A percentile compares a stretch with the other conserved stretches of the same genome.
phyloP scores from a whole-genome alignment of 2,113 vertebrate species.

The Camelus bactrianus region DNA sequence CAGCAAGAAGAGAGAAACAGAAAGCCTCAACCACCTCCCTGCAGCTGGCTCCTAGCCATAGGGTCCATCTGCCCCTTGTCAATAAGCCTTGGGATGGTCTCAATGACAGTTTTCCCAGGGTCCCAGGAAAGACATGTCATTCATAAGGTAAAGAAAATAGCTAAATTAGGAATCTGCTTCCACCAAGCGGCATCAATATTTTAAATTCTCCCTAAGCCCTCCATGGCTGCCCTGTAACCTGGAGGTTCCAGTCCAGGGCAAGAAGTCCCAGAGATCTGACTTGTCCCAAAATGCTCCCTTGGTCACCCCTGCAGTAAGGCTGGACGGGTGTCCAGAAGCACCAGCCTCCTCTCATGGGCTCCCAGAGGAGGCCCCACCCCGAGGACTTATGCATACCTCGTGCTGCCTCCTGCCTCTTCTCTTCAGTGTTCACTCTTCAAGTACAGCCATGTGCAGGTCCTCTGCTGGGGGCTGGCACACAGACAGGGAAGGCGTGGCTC shows the following conservation, averaged over 20 bases:
- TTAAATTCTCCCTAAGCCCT: neutral
- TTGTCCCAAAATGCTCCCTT: neutral
- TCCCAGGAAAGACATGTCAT: neutral
- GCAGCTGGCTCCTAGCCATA: neutral
- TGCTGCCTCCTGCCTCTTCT: neutral
- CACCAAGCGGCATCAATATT: neutral
- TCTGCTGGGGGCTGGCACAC: neutral
- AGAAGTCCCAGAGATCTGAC: neutral
- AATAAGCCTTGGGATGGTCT: neutral
- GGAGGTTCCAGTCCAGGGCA: neutral
- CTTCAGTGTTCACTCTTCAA: neutral
- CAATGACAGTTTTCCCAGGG: neutral
- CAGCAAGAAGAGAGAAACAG: neutral
- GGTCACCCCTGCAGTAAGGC: neutral
- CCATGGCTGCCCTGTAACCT: neutral
- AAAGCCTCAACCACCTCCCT: neutral
- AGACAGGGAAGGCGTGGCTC: neutral
- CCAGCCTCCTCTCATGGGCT: neutral
- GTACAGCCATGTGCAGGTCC: neutral
- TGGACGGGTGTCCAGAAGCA: neutral
- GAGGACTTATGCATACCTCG: neutral
- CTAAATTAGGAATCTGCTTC: neutral
- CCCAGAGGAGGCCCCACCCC: too few relatives aligned
- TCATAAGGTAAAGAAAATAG: neutral
- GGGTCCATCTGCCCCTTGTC: neutral